Percentiles rank a stretch among this genome's conserved stretches.
These are phyloP conservation scores for Hipparchia sbordonii DNA, from an alignment of 2,888 invertebrate species.

Conservation along the genomic window DNA sequence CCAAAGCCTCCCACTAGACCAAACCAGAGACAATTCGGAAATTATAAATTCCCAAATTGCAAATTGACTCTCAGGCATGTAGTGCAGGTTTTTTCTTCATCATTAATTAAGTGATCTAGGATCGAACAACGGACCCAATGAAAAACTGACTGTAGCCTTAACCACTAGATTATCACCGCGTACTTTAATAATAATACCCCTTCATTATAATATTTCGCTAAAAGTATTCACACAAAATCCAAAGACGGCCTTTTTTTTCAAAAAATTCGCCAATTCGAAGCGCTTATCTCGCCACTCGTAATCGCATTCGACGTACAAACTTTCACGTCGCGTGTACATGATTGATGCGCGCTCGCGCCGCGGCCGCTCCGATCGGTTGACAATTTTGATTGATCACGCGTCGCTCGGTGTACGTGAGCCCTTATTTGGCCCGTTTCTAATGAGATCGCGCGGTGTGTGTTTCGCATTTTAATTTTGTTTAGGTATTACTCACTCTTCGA, in stretches of 20 bases:
- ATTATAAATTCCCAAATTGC: too few species aligned
- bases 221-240: not conserved
- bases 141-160: too few species aligned
- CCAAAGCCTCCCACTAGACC: too few species aligned
- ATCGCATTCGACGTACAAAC: slow-evolving; percentile 24
- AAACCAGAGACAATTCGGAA: too few species aligned
- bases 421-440: slow-evolving; percentile 52
- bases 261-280: slow-evolving; percentile 17
- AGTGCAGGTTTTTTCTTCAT: too few species aligned
- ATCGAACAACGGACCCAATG: too few species aligned
- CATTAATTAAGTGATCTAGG: too few species aligned
- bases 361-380: slow-evolving; percentile 75
- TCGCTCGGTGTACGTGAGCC: slow-evolving; percentile 57
- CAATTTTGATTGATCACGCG: slow-evolving; percentile 78
- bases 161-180: too few species aligned
- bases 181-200: too few species aligned
- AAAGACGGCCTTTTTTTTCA: not conserved
- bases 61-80: too few species aligned
- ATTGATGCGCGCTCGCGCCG: slow-evolving; percentile 72
- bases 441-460: slow-evolving; percentile 50
- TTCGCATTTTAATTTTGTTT: slow-evolving; percentile 45
- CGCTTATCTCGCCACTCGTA: slow-evolving; percentile 25
- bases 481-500: not conserved
- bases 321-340: slow-evolving; percentile 48
- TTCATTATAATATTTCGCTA: not conserved